Base-by-base conservation (phyloP, 2,888 invertebrate genomes). In the Drosophila nigricruria region DNA sequence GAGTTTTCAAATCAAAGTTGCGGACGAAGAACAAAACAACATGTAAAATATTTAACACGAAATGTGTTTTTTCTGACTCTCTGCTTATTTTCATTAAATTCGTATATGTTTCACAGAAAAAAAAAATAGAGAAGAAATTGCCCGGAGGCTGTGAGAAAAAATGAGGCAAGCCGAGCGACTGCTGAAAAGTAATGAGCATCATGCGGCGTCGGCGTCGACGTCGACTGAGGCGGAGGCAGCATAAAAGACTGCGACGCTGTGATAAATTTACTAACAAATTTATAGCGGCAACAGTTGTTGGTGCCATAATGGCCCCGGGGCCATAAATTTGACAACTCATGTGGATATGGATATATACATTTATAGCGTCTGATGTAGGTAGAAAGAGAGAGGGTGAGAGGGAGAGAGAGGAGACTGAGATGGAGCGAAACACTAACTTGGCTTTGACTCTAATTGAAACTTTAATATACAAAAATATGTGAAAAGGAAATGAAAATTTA, bases 161-260 rank as follows among this genome's bases (percentile, higher is more conserved):
- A 56, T 23, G 34, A 61, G 60, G 56, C 47, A 20, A 63, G 56
- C 12, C 50, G 40, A 52, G 54, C 62, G 66, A 47, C 63, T 78
- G 52, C 80, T 82, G 70, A 64, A 86, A 88, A 88, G 80, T 88
- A 86, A 83, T 82, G 86, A 86, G 75, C 74, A 53, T 69, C 86
- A 86, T 86, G 88, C 72, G 66, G 74, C 68, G 88, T 70, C 67
- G 73, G 16, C 62, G 38, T 20, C n/a, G 20, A 0, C 20, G 30
- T n/a, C 16, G 43, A 34, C 57, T 34, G 50, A 52, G 40, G 40
- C 57, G 34, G 56, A 52, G 40, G 30, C 40, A 20, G 42, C 18
- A 25, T 20, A 40, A 47, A 30, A 47, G 27, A 57, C 58, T 42
- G 57, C 60, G 57, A 38, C 40, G 38, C 60, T 70, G 63, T 86